Evolutionary conservation across 2,113 vertebrate species (phyloP).

Genomic region (Polypterus bichir): DNA sequence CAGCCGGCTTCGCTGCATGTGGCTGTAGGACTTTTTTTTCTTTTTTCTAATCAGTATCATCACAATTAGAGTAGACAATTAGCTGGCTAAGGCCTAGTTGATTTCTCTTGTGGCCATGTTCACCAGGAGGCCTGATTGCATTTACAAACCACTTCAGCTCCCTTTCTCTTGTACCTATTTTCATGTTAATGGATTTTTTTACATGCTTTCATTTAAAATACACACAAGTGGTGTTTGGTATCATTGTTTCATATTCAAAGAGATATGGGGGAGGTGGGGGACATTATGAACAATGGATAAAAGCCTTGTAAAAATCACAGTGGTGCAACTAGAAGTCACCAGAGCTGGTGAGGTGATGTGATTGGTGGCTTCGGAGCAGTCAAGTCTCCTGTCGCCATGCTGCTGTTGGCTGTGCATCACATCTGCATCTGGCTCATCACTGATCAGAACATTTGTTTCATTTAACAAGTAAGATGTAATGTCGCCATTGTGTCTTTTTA

Average conservation of each 20-base stretch:
- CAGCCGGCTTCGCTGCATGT: constrained; percentile 33
- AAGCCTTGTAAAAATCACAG: too few relatives aligned
- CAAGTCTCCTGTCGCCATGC: not conserved
- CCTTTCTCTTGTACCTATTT: constrained; percentile 30
- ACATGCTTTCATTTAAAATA: constrained; percentile 14
- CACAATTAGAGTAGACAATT: constrained; percentile 47
- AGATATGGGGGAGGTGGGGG: too few relatives aligned
- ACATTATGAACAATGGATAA: too few relatives aligned
- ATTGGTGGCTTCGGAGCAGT: constrained; percentile 1
- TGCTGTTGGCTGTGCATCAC: not conserved
- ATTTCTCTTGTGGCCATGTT: constrained; percentile 33
- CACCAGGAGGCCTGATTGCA: constrained; percentile 36
- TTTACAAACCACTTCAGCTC: constrained; percentile 40
- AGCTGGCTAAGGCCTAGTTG: constrained; percentile 45
- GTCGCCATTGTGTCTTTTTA: constrained; percentile 1
- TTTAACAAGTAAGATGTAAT: constrained; percentile 5
- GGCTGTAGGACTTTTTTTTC: constrained; percentile 45
- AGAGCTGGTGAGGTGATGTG: not conserved
- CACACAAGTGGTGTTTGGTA: too few relatives aligned
- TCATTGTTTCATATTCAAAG: too few relatives aligned
- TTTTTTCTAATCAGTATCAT: constrained; percentile 45
- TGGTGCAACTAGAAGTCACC: too few relatives aligned
- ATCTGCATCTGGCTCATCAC: not conserved
- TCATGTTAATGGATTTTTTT: constrained; percentile 18
- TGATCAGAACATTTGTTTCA: not conserved